A percentile compares a stretch with the other conserved stretches of the same genome.
Conservation (phyloP, 2,113 vertebrate genomes). For the Syngnathoides biaculeatus region DNA sequence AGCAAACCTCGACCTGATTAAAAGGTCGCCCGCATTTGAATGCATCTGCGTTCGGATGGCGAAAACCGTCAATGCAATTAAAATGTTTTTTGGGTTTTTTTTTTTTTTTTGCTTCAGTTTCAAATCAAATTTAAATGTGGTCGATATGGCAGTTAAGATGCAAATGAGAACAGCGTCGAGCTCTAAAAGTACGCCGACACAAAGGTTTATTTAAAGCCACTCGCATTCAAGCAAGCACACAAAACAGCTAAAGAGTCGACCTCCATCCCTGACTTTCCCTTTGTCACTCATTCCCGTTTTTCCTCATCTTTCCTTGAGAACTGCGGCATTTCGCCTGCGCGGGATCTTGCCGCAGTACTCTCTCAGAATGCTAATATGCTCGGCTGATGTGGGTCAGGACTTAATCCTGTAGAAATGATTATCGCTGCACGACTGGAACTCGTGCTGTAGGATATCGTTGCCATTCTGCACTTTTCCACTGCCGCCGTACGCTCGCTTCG, state of each 20-base stretch:
- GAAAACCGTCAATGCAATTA: slow-evolving; percentile 24
- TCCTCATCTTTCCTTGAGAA: slow-evolving; percentile 29
- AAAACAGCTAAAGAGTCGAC: neutral
- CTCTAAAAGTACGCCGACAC: slow-evolving; percentile 1
- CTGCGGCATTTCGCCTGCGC: slow-evolving; percentile 47
- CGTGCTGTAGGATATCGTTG: slow-evolving; percentile 67
- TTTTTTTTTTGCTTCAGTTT: slow-evolving; percentile 19
- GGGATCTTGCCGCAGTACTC: slow-evolving; percentile 56
- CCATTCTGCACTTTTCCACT: slow-evolving; percentile 57
- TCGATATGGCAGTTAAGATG: slow-evolving; percentile 22
- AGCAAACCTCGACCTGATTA: neutral
- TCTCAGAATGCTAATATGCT: slow-evolving; percentile 67
- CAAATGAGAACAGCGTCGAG: slow-evolving; percentile 23
- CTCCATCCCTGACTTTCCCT: neutral
- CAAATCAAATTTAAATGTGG: slow-evolving; percentile 9
- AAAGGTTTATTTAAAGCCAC: neutral
- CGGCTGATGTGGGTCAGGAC: slow-evolving; percentile 70
- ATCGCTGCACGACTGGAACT: slow-evolving; percentile 64
- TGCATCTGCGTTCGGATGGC: neutral
- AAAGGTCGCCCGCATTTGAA: slow-evolving; percentile 5
- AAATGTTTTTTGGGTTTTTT: too few species aligned
- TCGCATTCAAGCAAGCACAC: neutral
- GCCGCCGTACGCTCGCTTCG: slow-evolving; percentile 31
- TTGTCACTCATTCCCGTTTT: slow-evolving; percentile 8
- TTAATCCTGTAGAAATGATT: slow-evolving; percentile 74